Conservation (phyloP, 30 jellyfish, hydroid and myxozoan species). For the Euphysa ruthae region DNA sequence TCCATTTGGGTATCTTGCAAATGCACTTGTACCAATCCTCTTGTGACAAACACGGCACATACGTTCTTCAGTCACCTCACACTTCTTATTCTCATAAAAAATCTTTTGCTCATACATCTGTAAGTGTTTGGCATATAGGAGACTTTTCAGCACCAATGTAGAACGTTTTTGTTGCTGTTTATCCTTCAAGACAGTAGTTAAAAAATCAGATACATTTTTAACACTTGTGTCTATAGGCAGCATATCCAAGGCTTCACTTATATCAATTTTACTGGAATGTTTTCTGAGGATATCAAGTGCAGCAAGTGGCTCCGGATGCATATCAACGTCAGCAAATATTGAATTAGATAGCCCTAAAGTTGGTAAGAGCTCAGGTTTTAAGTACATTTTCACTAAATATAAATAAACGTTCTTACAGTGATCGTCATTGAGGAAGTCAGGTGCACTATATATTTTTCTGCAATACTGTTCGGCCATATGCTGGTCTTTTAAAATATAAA, state of each 20-base stretch:
- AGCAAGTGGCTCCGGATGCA: conserved; percentile 59
- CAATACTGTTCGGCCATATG: conserved; percentile 91
- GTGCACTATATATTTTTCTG: conserved; percentile 51
- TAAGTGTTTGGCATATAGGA: conserved; percentile 73
- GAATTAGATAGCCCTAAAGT: conserved; percentile 53
- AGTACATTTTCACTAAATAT: conserved; percentile 69
- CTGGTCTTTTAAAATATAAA: conserved; percentile 59
- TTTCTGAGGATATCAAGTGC: conserved; percentile 60
- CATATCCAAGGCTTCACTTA: conserved; percentile 72
- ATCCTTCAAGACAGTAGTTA: conserved; percentile 58
- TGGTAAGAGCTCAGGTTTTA: conserved; percentile 62
- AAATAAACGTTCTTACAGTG: conserved; percentile 65
- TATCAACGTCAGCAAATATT: conserved; percentile 22
- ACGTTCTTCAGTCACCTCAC: conserved; percentile 81
- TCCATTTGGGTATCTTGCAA: conserved; percentile 93
- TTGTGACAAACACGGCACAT: conserved; percentile 93
- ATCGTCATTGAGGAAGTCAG: conserved; percentile 39
- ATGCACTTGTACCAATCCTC: conserved; percentile 92
- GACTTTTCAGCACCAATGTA: conserved; percentile 54
- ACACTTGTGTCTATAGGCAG: conserved; percentile 65
- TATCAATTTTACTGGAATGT: conserved; percentile 65
- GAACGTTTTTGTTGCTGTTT: conserved; percentile 58
- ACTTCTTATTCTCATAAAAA: conserved; percentile 72
- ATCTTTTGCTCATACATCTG: conserved; percentile 86
- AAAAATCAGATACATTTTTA: conserved; percentile 49